phyloP scores from a whole-genome alignment of 2,888 invertebrate genomes.

The Stenchaetothrips biformis region DNA sequence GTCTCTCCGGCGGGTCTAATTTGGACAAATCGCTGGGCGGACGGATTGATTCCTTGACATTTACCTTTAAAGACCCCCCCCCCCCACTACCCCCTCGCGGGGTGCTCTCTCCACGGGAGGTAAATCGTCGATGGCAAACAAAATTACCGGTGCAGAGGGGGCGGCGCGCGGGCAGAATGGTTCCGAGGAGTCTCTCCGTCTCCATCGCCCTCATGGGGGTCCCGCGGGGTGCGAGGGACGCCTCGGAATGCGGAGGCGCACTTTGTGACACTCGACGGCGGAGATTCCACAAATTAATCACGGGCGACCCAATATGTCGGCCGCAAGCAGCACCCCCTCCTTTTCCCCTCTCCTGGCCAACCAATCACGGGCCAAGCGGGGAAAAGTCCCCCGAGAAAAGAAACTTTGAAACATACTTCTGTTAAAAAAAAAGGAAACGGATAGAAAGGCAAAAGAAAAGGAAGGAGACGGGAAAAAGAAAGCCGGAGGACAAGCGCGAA shows the following conservation, averaged over 20 bases:
- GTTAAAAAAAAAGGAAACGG: neutral
- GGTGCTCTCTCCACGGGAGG: too few species aligned
- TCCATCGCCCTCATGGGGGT: too few species aligned
- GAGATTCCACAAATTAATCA: conserved; percentile 20
- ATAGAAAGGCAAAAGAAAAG: neutral
- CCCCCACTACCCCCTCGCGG: too few species aligned
- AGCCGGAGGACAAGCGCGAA: neutral
- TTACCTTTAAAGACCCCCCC: too few species aligned
- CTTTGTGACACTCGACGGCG: conserved; percentile 5
- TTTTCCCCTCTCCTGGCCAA: neutral
- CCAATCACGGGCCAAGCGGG: neutral
- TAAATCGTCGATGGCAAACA: too few species aligned
- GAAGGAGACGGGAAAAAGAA: neutral
- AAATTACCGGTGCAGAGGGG: too few species aligned
- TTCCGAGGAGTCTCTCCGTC: too few species aligned
- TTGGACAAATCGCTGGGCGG: too few species aligned
- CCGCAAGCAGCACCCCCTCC: neutral
- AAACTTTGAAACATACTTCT: conserved; percentile 6
- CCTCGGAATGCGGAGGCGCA: neutral
- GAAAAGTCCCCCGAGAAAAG: neutral
- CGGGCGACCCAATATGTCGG: neutral
- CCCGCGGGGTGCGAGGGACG: neutral
- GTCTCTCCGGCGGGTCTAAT: neutral
- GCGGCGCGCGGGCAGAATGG: too few species aligned
- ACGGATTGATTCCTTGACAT: too few species aligned